Evolutionary conservation across 2,888 invertebrate genomes (phyloP), one percentile per base, ranked within the genome.

Genomic region (Lycocerus yunnanus): DNA sequence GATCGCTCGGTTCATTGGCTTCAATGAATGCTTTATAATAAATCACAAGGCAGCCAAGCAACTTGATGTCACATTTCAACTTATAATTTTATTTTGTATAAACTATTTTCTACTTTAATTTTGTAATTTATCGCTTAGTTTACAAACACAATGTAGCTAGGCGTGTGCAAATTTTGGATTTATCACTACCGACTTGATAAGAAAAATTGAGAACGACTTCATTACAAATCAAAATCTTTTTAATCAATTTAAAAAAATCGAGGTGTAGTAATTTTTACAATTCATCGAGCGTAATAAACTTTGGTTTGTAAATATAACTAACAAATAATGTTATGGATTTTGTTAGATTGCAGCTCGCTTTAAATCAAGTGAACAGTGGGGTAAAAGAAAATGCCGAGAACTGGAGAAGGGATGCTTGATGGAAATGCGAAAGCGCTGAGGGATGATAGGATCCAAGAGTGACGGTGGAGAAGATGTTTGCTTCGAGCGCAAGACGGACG

Each of bases 1-100:
- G 84, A 84, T 84, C 84, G 83, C 81, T 82, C 84, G 84, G 85
- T 85, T 85, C 85, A 85, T 84, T 85, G 85, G 84, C 85, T 84
- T 79, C 83, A 78, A 81, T 83, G 84, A 84, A 83, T 83, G 84
- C 84, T 84, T 84, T 81, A 84, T 83, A 85, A 85, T 85, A 85
- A 85, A 85, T 85, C 85, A 85, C 84, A 71, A 71, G 61, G 67
- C 70, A 76, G 73, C 68, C 71, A 74, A 76, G 76, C 76, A 74
- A 76, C 71, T 76, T 73, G 76, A 76, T 76, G 76, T 76, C 76
- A 74, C 73, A 76, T 74, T 76, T 76, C 71, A 68, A 76, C 70
- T 73, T 73, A 66, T 72, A 70, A 73, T 68, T 70, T 70, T 69
- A 70, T 71, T 76, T 76, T 77, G 15, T 66, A 66, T 63, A 63